A percentile compares a stretch with the other conserved stretches of the same genome.
These are phyloP conservation scores for Bombylius major DNA, from an alignment of 2,888 invertebrate species.

Conservation along the genomic window DNA sequence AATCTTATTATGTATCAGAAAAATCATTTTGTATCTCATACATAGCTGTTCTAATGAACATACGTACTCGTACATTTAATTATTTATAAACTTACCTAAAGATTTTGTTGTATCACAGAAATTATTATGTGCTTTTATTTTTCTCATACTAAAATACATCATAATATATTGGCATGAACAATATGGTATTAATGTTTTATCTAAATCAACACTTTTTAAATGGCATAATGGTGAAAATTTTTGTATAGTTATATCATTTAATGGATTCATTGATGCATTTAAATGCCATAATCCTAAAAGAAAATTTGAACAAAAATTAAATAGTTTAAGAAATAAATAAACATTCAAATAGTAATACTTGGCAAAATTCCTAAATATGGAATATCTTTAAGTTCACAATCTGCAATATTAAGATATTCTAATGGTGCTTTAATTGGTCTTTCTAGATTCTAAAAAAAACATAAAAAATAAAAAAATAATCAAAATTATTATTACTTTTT, in stretches of 20 bases:
- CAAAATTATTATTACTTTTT: background rate
- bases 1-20: too few relatives aligned
- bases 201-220: conserved; percentile 44
- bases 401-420: conserved; percentile 45
- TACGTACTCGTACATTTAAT: background rate
- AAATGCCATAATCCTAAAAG: conserved; percentile 40
- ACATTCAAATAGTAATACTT: conserved; percentile 19
- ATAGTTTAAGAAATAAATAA: too few relatives aligned
- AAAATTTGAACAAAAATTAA: background rate
- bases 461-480: conserved; percentile 18
- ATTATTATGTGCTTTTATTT: conserved; percentile 25
- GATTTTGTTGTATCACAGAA: conserved; percentile 21
- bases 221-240: conserved; percentile 51
- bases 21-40: too few relatives aligned
- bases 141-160: conserved; percentile 25
- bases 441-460: conserved; percentile 18
- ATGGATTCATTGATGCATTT: conserved; percentile 49
- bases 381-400: conserved; percentile 44
- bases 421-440: conserved; percentile 47
- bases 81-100: background rate
- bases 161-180: conserved; percentile 30
- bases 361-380: conserved; percentile 50
- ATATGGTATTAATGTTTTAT: conserved; percentile 24
- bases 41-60: too few relatives aligned
- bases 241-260: conserved; percentile 35